A percentile compares a stretch with the other conserved stretches of the same genome.
phyloP scores from a whole-genome alignment of 2,888 invertebrate species.

The Apodemia mormo region DNA sequence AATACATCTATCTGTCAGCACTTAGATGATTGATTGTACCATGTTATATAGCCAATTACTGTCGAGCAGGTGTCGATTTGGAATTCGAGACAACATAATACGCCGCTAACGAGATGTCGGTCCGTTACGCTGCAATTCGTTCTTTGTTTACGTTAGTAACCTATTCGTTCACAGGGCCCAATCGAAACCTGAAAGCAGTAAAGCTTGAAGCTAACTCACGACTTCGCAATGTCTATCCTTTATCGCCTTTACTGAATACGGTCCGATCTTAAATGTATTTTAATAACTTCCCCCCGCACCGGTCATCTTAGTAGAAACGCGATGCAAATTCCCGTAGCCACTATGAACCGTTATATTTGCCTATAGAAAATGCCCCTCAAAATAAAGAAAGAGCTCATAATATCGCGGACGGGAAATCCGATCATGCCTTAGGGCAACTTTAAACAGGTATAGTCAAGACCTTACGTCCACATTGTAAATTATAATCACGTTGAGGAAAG shows the following conservation, averaged over 20 bases:
- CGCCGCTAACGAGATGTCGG: constrained; percentile 59
- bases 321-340: constrained; percentile 70
- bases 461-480: constrained; percentile 48
- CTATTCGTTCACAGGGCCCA: constrained; percentile 44
- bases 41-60: constrained; percentile 45
- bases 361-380: constrained; percentile 65
- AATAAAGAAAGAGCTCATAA: constrained; percentile 68
- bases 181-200: constrained; percentile 74
- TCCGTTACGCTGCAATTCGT: constrained; percentile 67
- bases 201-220: constrained; percentile 73
- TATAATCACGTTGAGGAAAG: constrained; percentile 41
- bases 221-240: constrained; percentile 71
- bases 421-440: constrained; percentile 56
- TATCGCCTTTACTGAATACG: constrained; percentile 68
- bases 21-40: constrained; percentile 33
- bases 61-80: constrained; percentile 41
- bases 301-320: constrained; percentile 67
- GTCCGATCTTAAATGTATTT: constrained; percentile 75
- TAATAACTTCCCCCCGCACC: constrained; percentile 72
- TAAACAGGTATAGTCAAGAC: constrained; percentile 47
- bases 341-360: constrained; percentile 68
- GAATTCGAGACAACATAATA: constrained; percentile 53
- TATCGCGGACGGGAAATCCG: constrained; percentile 73
- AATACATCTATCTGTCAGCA: constrained; percentile 24
- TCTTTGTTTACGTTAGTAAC: constrained; percentile 62